Base-by-base conservation (phyloP, 2,888 invertebrate species). In the Melanotus villosus region DNA sequence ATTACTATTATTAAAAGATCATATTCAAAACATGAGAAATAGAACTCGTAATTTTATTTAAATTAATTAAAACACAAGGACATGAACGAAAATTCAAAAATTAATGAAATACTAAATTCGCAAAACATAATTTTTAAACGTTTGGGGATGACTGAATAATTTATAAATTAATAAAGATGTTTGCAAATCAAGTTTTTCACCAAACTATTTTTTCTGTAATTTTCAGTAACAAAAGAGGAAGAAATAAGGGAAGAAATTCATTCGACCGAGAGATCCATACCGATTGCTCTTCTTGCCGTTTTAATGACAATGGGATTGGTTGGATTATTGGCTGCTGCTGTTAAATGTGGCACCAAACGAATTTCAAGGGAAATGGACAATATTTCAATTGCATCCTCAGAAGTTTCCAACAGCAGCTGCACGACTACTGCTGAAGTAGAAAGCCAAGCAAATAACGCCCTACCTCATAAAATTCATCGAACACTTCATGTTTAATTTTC, bases 221-320 rank as follows among this genome's bases (percentile, higher is more conserved):
- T 64, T 65, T 4, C 50, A 71, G 71, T 68, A 14, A 71, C 58
- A 38, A 63, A 71, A 43, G 68, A 71, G 47, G 68, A 68, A 26
- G 65, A 62, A 60, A 43, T 14, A 21, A 57, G 59, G 41, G 36
- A 60, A 41, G 50, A 65, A 14, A 23, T 45, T 14, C 65, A 41
- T 10, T 34, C 63, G 14, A 45, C 45, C 10, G 58, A 69, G 50
- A 73, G 71, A 64, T 64, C 72, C 5, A 68, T 76, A 21, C 77
- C 77, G 79, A 84, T 88, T 43, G 83, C 86, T 2, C 73, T 89
- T 38, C 87, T 89, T 30, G 87, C 89, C 80, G 87, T 89, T 79
- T 78, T 89, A 64, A 87, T 89, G 59, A 86, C 89, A n/a, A 87
- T 89, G 14, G 88, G 88, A 19, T 86, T 89, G 67, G 88, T 88